A percentile compares a stretch with the other conserved stretches of the same genome.
Evolutionary conservation across 2,113 vertebrate genomes (phyloP).

Genomic region (Stictonetta naevosa): DNA sequence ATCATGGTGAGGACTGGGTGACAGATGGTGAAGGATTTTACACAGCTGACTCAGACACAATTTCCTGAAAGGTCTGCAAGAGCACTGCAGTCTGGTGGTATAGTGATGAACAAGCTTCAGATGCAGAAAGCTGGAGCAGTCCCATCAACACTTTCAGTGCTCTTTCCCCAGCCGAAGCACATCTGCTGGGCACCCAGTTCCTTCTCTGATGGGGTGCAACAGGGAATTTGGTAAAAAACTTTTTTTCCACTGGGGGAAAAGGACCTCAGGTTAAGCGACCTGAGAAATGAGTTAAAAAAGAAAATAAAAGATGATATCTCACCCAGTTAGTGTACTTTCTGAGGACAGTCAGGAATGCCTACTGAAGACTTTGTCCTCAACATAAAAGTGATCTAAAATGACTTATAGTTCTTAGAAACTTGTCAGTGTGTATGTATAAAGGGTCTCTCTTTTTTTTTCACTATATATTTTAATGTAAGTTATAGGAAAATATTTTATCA

Average conservation of each 20-base stretch:
- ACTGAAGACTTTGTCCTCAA: not conserved
- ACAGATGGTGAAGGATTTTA: not conserved
- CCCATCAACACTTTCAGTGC: not conserved
- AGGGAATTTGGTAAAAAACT: not conserved
- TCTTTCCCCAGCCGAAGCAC: not conserved
- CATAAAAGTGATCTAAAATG: not conserved
- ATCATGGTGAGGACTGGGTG: not conserved
- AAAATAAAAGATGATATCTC: not conserved
- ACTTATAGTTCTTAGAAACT: not conserved
- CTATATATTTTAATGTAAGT: not conserved
- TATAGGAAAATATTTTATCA: not conserved
- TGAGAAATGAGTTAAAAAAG: not conserved
- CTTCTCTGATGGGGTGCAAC: not conserved
- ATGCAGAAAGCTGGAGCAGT: not conserved
- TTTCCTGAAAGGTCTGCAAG: not conserved
- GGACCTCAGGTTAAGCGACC: not conserved
- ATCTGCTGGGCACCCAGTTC: not conserved
- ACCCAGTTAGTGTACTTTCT: not conserved
- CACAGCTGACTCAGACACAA: not conserved
- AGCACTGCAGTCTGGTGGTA: fast-evolving
- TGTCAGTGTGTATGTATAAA: not conserved
- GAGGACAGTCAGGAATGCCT: not conserved
- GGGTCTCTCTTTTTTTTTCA: not conserved
- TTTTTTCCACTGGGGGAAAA: not conserved
- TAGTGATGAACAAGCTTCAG: not conserved